Evolutionary conservation across 2,797 vertebrate species (phyloP).

Genomic region (Myotis myotis): DNA sequence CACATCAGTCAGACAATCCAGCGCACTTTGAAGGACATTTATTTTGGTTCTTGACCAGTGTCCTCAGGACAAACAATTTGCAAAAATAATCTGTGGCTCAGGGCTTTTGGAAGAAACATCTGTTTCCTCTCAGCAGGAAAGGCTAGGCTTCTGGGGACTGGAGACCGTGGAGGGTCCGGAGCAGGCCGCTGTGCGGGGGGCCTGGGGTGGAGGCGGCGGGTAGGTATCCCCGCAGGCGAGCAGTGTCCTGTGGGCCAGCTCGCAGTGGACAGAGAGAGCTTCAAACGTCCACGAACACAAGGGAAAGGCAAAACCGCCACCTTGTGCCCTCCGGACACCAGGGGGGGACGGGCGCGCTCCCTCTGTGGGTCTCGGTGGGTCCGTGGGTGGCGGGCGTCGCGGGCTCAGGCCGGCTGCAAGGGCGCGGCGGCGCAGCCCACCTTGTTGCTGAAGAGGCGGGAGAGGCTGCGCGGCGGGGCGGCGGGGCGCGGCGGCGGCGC

Average conservation of each 20-base stretch:
- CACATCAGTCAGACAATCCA: too few relatives aligned
- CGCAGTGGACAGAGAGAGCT: neutral
- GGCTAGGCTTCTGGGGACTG: neutral
- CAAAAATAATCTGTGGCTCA: neutral
- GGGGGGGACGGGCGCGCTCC: neutral
- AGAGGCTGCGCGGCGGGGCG: constrained; percentile 79
- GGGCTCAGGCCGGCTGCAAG: constrained; percentile 52
- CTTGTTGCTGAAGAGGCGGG: constrained; percentile 87
- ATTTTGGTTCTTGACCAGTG: neutral
- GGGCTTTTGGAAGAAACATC: neutral
- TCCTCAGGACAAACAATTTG: neutral
- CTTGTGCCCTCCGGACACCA: neutral
- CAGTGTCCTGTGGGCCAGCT: neutral
- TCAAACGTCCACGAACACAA: neutral
- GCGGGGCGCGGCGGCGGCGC: constrained; percentile 72
- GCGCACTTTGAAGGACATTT: neutral
- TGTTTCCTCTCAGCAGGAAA: neutral
- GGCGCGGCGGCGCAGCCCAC: constrained; percentile 83
- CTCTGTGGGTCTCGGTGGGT: neutral
- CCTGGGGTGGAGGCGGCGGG: too few relatives aligned
- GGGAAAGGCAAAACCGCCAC: neutral
- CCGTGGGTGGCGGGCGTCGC: neutral
- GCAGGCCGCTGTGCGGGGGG: rapidly evolving
- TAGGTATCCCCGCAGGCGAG: too few relatives aligned
- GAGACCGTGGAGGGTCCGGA: neutral